Base-by-base conservation (phyloP, 2,113 vertebrate genomes). In the Phoxinus phoxinus region DNA sequence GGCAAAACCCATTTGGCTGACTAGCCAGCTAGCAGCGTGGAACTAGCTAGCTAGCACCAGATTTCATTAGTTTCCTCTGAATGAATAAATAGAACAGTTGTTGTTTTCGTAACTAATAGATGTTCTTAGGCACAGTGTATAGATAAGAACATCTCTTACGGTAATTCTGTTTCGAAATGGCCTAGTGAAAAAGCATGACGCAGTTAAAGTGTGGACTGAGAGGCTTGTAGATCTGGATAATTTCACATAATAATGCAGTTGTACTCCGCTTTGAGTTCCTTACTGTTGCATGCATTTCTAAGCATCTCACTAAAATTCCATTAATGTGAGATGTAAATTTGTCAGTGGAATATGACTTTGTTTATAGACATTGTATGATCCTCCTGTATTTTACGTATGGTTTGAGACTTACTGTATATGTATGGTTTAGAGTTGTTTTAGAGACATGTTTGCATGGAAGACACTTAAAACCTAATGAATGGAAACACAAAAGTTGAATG, bases 201-300 rank as follows among this genome's bases (percentile, higher is more conserved):
- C 41, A 81, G 65, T 87, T 65, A 81, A 80, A n/a, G n/a, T 84
- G 53, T 35, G 25, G 7, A 75, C 12, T 75, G 58, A 74, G 86
- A 85, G 44, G 58, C 53, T 81, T 51, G n/a, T 56, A 63, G 58
- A 48, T 85, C 83, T 76, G 71, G 69, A 67, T 71, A 37, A 81
- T 82, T 27, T 85, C 37, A 76, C n/a, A 27, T 61, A 30, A 65
- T 65, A 30, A 25, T 81, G 46, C 30, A 61, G 13, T 32, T 41
- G 17, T 13, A 56, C 17, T 76, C 1, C 7, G 3, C 15, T 37
- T 58, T 9, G 21, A 59, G 11, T 25, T 86, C 12, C 63, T 81
- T 53, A n/a, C 13, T 61, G 6, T 37, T 81, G 69, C n/a, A 9
- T 86, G 32, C 61, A 58, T 37, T 73, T 61, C 46, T 80, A 23